A percentile compares a stretch with the other conserved stretches of the same genome.
Evolutionary conservation across 2,113 vertebrate genomes (phyloP).

Genomic region (Lucifuga dentata): DNA sequence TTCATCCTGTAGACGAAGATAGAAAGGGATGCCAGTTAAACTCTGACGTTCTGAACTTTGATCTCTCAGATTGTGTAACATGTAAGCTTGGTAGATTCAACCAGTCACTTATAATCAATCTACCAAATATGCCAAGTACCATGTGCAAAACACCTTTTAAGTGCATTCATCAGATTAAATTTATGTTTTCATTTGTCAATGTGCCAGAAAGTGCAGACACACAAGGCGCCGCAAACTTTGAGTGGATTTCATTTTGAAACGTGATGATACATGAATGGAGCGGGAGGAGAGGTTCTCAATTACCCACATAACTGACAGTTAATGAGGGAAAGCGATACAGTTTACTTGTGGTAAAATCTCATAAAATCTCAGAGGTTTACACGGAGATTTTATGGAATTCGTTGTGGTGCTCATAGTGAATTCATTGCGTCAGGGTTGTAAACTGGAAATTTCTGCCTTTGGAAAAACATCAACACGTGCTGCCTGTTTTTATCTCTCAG

Average conservation of each 20-base stretch:
- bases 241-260: constrained; percentile 5
- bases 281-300: background rate
- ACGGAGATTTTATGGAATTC: background rate
- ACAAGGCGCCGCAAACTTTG: constrained; percentile 4
- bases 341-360: constrained; percentile 15
- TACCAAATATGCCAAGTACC: background rate
- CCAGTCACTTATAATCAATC: background rate
- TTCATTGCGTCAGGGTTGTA: constrained; percentile 21
- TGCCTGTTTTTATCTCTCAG: constrained; percentile 10
- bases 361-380: background rate
- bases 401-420: constrained; percentile 4
- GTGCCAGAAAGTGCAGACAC: constrained; percentile 45
- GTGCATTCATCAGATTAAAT: background rate
- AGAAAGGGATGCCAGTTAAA: background rate
- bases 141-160: background rate
- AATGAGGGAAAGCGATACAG: constrained; percentile 1
- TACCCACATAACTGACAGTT: background rate
- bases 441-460: constrained; percentile 9
- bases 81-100: background rate
- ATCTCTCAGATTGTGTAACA: constrained; percentile 18
- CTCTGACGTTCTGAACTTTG: background rate
- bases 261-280: constrained; percentile 46
- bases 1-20: constrained; percentile 52
- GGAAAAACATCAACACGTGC: background rate
- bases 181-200: constrained; percentile 34